Evolutionary conservation across 2,113 vertebrate species (phyloP).

Genomic region (Eptesicus fuscus): DNA sequence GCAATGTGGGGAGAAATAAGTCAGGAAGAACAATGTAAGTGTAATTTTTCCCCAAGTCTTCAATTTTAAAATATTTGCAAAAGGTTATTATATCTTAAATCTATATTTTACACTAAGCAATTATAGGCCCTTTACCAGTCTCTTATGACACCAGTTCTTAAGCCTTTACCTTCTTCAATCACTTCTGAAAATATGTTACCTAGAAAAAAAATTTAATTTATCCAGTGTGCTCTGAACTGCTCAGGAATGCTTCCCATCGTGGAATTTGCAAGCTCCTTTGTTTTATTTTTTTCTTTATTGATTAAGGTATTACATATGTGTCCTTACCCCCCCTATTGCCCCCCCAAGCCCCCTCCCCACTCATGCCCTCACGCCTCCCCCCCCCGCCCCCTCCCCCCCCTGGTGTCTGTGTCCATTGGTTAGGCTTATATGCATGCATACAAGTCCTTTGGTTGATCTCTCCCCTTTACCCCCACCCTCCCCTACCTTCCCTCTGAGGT

Average conservation of each 20-base stretch:
- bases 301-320: too few relatives aligned
- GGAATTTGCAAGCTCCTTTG: background rate
- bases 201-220: background rate
- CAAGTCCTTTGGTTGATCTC: too few relatives aligned
- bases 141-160: background rate
- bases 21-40: background rate
- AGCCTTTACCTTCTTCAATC: background rate
- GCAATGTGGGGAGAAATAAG: background rate
- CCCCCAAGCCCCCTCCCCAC: too few relatives aligned
- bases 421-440: too few relatives aligned
- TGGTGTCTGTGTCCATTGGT: too few relatives aligned
- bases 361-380: too few relatives aligned
- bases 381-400: too few relatives aligned
- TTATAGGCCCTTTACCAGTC: background rate
- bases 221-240: background rate
- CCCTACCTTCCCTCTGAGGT: too few relatives aligned
- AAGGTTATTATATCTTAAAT: background rate
- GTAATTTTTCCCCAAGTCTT: background rate
- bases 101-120: background rate
- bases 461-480: too few relatives aligned
- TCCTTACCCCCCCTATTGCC: too few relatives aligned
- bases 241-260: background rate
- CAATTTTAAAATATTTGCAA: conserved; percentile 18
- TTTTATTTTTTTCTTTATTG: background rate
- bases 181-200: background rate